Evolutionary conservation across 1,140 invertebrate species (phyloP).

Genomic region (Euura lappo): DNA sequence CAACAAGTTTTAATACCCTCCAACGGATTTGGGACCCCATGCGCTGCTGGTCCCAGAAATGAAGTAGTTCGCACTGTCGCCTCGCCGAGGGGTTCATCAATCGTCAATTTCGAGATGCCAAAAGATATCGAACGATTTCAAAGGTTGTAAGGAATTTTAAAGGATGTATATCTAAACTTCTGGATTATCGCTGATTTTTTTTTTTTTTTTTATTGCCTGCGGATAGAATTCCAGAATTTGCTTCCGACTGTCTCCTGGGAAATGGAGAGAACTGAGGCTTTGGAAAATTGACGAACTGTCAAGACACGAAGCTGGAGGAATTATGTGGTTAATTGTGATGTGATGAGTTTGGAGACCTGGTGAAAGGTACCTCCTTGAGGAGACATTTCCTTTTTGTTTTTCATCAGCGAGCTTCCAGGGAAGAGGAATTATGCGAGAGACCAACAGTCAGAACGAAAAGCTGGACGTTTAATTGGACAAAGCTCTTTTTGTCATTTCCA

Average conservation of each 20-base stretch:
- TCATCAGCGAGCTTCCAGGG: slow-evolving; percentile 44
- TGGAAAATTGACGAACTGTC: background rate
- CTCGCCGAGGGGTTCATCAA: too few relatives aligned
- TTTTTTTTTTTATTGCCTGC: too few relatives aligned
- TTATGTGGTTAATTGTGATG: background rate
- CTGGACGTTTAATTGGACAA: slow-evolving; percentile 60
- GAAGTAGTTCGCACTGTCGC: background rate
- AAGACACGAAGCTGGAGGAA: background rate
- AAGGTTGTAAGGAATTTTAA: too few relatives aligned
- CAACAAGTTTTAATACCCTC: slow-evolving; percentile 27
- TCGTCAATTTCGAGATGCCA: too few relatives aligned
- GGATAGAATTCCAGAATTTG: background rate
- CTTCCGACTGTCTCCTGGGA: background rate
- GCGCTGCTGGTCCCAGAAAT: slow-evolving; percentile 14
- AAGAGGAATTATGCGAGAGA: slow-evolving; percentile 51
- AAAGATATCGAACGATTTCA: too few relatives aligned
- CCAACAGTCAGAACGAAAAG: slow-evolving; percentile 47
- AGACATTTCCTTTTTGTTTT: background rate
- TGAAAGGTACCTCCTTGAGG: background rate
- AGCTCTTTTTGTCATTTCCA: slow-evolving; percentile 34
- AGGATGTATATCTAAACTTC: too few relatives aligned
- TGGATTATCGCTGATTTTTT: too few relatives aligned
- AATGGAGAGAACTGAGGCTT: background rate
- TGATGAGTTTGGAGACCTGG: background rate
- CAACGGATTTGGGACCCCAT: slow-evolving; percentile 18